phyloP scores from a whole-genome alignment of 2,113 vertebrate species.

The Morphnarchus princeps region DNA sequence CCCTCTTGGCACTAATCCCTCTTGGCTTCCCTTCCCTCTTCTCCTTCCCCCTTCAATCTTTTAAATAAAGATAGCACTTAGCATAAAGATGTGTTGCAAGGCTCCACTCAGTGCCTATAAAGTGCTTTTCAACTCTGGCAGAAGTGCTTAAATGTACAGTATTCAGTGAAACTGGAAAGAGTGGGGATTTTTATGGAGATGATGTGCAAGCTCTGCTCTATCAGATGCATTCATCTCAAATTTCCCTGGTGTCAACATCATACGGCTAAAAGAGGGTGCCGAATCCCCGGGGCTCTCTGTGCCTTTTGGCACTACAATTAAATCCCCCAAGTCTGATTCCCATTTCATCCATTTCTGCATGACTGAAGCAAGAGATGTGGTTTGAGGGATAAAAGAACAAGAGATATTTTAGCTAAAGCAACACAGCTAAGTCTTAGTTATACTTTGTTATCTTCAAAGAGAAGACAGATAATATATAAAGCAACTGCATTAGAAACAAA shows the following conservation, averaged over 20 bases:
- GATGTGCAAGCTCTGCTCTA: not conserved
- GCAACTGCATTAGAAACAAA: not conserved
- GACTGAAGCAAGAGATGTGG: not conserved
- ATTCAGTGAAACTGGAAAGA: not conserved
- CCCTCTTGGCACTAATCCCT: conserved; percentile 2
- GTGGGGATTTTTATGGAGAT: not conserved
- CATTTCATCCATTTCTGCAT: conserved; percentile 28
- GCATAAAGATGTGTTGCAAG: conserved; percentile 4
- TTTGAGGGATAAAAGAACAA: not conserved
- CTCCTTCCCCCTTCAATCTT: not conserved
- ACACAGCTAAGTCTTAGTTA: not conserved
- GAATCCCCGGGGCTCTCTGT: not conserved
- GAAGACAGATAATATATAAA: not conserved
- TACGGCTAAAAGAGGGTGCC: not conserved
- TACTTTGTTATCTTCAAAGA: conserved; percentile 10
- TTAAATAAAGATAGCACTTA: conserved; percentile 38
- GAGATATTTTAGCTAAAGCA: not conserved
- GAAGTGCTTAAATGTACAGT: not conserved
- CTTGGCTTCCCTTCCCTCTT: conserved; percentile 6
- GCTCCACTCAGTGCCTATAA: conserved; percentile 1
- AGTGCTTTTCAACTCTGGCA: conserved; percentile 25
- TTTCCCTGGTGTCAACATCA: not conserved
- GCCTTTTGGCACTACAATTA: conserved; percentile 7
- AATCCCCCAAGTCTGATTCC: conserved; percentile 8
- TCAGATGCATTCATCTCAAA: not conserved